phyloP scores from a whole-genome alignment of 1,140 invertebrate species.

The Sarcophaga peregrina region DNA sequence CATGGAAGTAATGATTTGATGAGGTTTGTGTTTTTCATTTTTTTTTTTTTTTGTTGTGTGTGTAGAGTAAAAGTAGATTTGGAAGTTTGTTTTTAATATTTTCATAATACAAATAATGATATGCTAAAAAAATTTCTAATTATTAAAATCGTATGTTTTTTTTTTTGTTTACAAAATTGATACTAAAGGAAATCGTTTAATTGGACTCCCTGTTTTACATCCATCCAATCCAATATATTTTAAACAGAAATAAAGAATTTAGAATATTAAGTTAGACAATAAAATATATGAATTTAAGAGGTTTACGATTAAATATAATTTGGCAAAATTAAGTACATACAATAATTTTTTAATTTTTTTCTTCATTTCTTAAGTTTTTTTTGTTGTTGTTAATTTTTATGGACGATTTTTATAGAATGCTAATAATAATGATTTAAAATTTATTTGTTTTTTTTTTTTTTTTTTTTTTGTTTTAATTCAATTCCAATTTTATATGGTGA shows the following conservation, averaged over 20 bases:
- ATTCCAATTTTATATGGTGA: neutral
- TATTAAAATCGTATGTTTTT: conserved; percentile 33
- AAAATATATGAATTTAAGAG: too few relatives aligned
- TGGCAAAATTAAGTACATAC: too few relatives aligned
- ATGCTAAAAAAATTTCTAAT: conserved; percentile 45
- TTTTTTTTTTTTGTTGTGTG: neutral
- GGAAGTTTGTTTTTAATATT: conserved; percentile 3
- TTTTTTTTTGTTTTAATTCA: neutral
- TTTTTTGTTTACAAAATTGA: neutral
- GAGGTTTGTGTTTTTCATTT: neutral
- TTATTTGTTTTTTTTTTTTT: neutral
- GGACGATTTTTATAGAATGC: conserved; percentile 12
- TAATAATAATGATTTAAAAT: neutral
- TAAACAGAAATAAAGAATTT: too few relatives aligned
- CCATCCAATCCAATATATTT: too few relatives aligned
- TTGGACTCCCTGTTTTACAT: too few relatives aligned
- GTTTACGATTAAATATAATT: too few relatives aligned
- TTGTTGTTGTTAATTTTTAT: conserved; percentile 32
- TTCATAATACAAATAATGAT: conserved; percentile 33
- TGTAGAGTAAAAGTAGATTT: neutral
- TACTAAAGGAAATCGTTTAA: too few relatives aligned
- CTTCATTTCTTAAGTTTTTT: too few relatives aligned
- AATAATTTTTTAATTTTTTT: too few relatives aligned
- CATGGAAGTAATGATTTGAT: conserved; percentile 30
- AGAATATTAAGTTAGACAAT: too few relatives aligned